Evolutionary conservation across 2,888 invertebrate genomes (phyloP).

Genomic region (Limenitis camilla): DNA sequence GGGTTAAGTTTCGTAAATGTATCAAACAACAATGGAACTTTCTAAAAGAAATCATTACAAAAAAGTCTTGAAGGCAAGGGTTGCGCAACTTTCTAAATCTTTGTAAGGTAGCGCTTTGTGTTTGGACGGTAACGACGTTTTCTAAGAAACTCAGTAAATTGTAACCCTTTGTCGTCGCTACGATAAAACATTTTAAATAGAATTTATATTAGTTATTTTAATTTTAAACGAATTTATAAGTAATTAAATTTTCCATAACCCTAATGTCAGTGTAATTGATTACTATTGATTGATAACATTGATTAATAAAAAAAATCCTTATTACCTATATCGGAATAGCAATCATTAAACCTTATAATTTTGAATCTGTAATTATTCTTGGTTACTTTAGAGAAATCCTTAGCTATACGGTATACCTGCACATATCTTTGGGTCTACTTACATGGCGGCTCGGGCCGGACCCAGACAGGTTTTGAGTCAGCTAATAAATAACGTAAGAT

Average conservation of each 20-base stretch:
- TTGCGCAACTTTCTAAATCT: slow-evolving; percentile 73
- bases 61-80: slow-evolving; percentile 62
- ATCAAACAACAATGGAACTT: slow-evolving; percentile 54
- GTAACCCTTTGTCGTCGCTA: slow-evolving; percentile 42
- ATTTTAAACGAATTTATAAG: not conserved
- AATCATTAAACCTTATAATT: too few relatives aligned
- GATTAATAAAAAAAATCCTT: too few relatives aligned
- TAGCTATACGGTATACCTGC: not conserved
- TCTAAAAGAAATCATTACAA: slow-evolving; percentile 55
- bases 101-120: slow-evolving; percentile 62
- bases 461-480: slow-evolving; percentile 64
- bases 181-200: slow-evolving; percentile 26
- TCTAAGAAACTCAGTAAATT: slow-evolving; percentile 66
- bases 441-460: slow-evolving; percentile 33
- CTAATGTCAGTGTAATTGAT: too few relatives aligned
- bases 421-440: slow-evolving; percentile 16
- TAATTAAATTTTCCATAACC: not conserved
- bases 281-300: too few relatives aligned
- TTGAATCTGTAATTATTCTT: too few relatives aligned
- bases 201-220: not conserved
- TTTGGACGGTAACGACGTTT: slow-evolving; percentile 37
- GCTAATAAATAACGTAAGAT: slow-evolving; percentile 72
- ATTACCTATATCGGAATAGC: too few relatives aligned
- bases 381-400: too few relatives aligned
- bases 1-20: slow-evolving; percentile 60